phyloP scores from a whole-genome alignment of 2,113 vertebrate genomes.

The Clinocottus analis region DNA sequence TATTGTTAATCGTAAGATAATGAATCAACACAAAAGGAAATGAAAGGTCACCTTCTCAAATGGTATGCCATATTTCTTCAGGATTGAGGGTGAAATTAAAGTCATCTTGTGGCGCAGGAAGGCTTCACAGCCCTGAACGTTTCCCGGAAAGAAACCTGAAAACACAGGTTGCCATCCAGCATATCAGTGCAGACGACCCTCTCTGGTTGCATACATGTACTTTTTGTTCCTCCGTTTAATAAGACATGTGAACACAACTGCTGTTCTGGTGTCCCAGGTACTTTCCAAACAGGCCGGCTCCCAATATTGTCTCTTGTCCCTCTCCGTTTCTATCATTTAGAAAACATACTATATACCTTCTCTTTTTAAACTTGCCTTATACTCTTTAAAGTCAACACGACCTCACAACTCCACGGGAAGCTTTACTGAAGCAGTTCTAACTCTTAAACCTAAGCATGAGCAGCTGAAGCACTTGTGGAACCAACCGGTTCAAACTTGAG shows the following conservation, averaged over 20 bases:
- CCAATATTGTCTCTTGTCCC: too few relatives aligned
- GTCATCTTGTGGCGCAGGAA: constrained; percentile 99
- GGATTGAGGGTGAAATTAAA: constrained; percentile 94
- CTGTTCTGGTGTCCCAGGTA: not conserved
- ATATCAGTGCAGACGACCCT: not conserved
- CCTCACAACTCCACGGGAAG: too few relatives aligned
- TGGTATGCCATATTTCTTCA: constrained; percentile 96
- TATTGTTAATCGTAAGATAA: not conserved
- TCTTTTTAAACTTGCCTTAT: too few relatives aligned
- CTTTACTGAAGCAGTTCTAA: not conserved
- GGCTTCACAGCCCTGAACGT: constrained; percentile 96
- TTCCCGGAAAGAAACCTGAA: constrained; percentile 97
- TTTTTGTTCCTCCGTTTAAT: not conserved
- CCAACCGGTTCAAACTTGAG: not conserved
- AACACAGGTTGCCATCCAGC: not conserved
- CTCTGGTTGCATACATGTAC: not conserved
- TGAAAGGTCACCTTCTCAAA: constrained; percentile 90
- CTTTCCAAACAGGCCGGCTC: not conserved
- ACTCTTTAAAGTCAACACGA: too few relatives aligned
- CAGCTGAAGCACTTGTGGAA: not conserved
- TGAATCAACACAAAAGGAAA: not conserved
- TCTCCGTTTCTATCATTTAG: too few relatives aligned
- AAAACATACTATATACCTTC: not conserved
- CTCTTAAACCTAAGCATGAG: not conserved
- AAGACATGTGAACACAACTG: not conserved